Percentiles rank a stretch among this genome's conserved stretches.
Evolutionary conservation across 2,888 invertebrate genomes (phyloP).

Genomic region (Oxyscelio sp.): DNA sequence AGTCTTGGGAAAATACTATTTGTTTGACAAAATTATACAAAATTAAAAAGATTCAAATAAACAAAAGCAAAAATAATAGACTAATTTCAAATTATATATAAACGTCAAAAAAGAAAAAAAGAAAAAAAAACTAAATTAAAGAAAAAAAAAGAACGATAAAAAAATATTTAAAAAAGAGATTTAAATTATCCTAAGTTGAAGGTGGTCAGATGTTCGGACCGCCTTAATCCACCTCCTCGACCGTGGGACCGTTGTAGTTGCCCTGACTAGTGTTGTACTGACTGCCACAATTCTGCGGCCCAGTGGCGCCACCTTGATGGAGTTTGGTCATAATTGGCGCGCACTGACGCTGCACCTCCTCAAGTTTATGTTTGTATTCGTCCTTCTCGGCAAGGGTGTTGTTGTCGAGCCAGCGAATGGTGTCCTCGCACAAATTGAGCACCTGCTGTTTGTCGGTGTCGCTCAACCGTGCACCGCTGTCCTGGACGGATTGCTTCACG

Average conservation of each 20-base stretch:
- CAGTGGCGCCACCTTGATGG: constrained; percentile 85
- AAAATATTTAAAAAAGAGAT: constrained; percentile 46
- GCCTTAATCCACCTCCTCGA: constrained; percentile 92
- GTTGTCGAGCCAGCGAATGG: constrained; percentile 91
- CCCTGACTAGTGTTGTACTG: constrained; percentile 83
- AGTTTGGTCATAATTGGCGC: constrained; percentile 91
- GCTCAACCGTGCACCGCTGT: constrained; percentile 91
- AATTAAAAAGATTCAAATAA: constrained; percentile 2
- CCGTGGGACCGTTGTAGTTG: constrained; percentile 90
- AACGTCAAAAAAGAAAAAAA: constrained; percentile 33
- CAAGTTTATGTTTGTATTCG: constrained; percentile 91
- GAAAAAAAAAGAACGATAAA: too few species aligned
- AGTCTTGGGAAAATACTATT: constrained; percentile 62
- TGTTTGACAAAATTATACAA: neutral
- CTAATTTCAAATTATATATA: too few species aligned
- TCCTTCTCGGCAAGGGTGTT: constrained; percentile 91
- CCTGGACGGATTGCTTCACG: constrained; percentile 92
- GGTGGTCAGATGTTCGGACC: constrained; percentile 47
- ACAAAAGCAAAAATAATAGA: constrained; percentile 8
- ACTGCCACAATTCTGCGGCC: constrained; percentile 83
- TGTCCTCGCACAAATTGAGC: constrained; percentile 89
- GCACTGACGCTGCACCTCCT: constrained; percentile 89
- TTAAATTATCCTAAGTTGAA: constrained; percentile 13
- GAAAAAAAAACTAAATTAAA: constrained; percentile 18
- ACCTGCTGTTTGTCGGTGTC: constrained; percentile 91